Base-by-base conservation (phyloP, 1,140 invertebrate genomes). In the Lysiphlebus fabarum region DNA sequence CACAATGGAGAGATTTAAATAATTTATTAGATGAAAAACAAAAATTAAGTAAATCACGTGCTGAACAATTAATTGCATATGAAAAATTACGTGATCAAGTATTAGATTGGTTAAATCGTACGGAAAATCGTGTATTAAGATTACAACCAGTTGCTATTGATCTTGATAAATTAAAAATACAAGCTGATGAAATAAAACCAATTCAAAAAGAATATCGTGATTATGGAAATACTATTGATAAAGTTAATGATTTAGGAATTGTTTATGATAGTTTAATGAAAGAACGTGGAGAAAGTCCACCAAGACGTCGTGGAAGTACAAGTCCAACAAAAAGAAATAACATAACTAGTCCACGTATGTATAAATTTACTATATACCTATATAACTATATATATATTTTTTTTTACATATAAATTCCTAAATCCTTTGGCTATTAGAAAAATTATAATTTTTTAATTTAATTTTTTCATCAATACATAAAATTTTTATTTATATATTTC, bases 181-280 rank as follows among this genome's bases (percentile, higher is more conserved):
- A 96, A 73, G 84, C 86, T 47, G 90, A 95, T 54, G 91, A 96
- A 71, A 72, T 96, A 10, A 90, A 95, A 79, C 93, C 94, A 0
- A 83, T 98, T 40, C 79, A 89, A 17, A 94, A 95, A 70, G 93
- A 96, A 70, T 92, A 96, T 77, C 85, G 91, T 38, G 92, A 95
- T 66, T 95, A 90, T 78, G 87, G 84, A 1, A 77, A 85, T 1
- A 94, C 88, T 11, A 90, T 97, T 55, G 94, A 97, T 65, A 95
- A 93, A 80, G 84, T 96, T 33, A 95, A 95, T 77, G 93, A 96
- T 70, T 81, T 94, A 1, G 95, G 93, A 3, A 87, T 86, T 42
- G 81, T 87, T 33, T 95, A 95, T 68, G 93, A 97, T 71, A 87
- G 88, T 33, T 72, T 96, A 44, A 81, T 90, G 1, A 83, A 87